Base-by-base conservation (phyloP, 2,113 vertebrate species). In the Xiphophorus hellerii region DNA sequence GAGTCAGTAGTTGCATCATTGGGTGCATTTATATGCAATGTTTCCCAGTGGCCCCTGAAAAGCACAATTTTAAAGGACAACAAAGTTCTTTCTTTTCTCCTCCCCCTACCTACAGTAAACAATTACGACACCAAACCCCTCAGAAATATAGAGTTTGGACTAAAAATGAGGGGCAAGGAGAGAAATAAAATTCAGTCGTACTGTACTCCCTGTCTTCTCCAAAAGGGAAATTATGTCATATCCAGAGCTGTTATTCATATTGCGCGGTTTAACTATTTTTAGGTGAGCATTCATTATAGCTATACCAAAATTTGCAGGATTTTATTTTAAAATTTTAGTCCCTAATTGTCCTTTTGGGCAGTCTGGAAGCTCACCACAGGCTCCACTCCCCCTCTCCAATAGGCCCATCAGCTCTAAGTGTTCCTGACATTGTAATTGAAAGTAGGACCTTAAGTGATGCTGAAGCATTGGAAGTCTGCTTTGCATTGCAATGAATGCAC, bases 381-480 rank as follows among this genome's bases (percentile, higher is more conserved):
- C 88, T 86, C 89, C 86, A 88, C 87, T 84, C 86, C 79, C 81
- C 78, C 85, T 44, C 73, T 83, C 71, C 73, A 81, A 84, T 35
- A 81, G 74, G 82, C 66, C 80, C 74, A 64, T 91, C 88, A 89
- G 78, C 81, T 81, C 71, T 82, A 89, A 91, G 82, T 86, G 84
- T 77, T 89, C 73, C 2, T 91, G 92, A 93, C 92, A 93, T 93
- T 93, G 90, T 93, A 88, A 93, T 92, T 93, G 89, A 92, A 93
- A 91, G 87, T 91, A 89, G 91, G 85, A 71, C 64, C 83, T 91
- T 89, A 87, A 89, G 89, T 87, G 83, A 92, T 90, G 89, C 87
- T 81, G 86, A 89, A 76, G 87, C 86, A 84, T 74, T 90, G 67
- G 84, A 83, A 85, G 87, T 92, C 90, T 91, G 81, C 86, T 92